Conservation (phyloP, 2,888 invertebrate genomes). For the Panzeria rudis region DNA sequence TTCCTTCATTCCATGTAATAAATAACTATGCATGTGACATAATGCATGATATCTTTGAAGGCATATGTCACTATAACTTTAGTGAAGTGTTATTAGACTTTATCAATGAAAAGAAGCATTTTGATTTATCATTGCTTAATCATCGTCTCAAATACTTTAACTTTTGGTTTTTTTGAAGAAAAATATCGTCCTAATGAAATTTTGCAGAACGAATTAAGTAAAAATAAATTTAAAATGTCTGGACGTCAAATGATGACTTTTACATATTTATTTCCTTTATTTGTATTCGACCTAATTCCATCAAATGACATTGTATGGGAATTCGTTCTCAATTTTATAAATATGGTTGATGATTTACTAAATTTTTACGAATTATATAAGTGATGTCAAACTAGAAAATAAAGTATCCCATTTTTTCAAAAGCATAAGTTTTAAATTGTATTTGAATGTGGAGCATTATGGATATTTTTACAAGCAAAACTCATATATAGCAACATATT, state of each 20-base stretch:
- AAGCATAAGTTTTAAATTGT: too few relatives aligned
- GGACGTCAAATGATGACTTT: slow-evolving; percentile 21
- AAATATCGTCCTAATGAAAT: slow-evolving; percentile 18
- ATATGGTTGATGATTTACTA: slow-evolving; percentile 31
- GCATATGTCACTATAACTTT: slow-evolving; percentile 21
- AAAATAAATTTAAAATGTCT: slow-evolving; percentile 21
- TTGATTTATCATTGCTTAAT: slow-evolving; percentile 19
- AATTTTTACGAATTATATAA: too few relatives aligned
- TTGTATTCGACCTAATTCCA: not conserved
- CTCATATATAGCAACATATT: too few relatives aligned
- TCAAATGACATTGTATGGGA: slow-evolving; percentile 17
- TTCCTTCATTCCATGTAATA: too few relatives aligned
- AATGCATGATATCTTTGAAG: slow-evolving; percentile 31
- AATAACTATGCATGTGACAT: slow-evolving; percentile 20
- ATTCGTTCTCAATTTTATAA: slow-evolving; percentile 22
- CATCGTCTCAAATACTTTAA: slow-evolving; percentile 17
- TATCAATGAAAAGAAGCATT: slow-evolving; percentile 13
- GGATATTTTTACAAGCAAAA: too few relatives aligned
- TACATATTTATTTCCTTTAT: slow-evolving; percentile 17
- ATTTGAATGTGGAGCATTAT: too few relatives aligned
- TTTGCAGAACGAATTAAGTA: not conserved
- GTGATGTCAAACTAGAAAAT: too few relatives aligned
- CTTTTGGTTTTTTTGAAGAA: slow-evolving; percentile 12
- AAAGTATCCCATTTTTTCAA: too few relatives aligned
- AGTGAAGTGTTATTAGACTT: slow-evolving; percentile 7